phyloP scores from a whole-genome alignment of 2,113 vertebrate genomes.

The Carassius auratus region DNA sequence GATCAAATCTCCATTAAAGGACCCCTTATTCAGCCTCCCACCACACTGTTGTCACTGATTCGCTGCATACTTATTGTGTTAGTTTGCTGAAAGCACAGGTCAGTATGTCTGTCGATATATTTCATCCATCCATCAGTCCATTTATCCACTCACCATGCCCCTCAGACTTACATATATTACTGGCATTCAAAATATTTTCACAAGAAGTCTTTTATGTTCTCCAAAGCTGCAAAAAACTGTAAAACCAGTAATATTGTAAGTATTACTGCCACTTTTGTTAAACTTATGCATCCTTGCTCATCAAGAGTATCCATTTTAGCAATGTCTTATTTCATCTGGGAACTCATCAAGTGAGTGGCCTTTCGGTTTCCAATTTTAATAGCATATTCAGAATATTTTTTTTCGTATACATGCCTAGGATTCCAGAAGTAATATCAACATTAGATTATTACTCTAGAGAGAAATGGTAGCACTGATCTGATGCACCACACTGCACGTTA shows the following conservation, averaged over 20 bases:
- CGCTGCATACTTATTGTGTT: background rate
- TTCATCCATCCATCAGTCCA: too few species aligned
- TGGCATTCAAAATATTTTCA: too few species aligned
- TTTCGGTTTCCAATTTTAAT: background rate
- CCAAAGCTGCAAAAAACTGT: too few species aligned
- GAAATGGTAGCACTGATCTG: slow-evolving; percentile 2
- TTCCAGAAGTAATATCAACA: slow-evolving; percentile 52
- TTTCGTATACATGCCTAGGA: slow-evolving; percentile 36
- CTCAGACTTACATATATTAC: background rate
- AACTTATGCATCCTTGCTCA: too few species aligned
- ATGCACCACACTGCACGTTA: background rate
- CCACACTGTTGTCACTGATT: background rate
- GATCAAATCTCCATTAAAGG: slow-evolving; percentile 49
- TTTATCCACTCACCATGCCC: background rate
- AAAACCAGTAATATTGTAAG: too few species aligned
- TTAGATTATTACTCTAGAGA: background rate
- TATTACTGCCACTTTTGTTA: too few species aligned
- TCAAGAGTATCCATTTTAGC: too few species aligned
- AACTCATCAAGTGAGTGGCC: too few species aligned
- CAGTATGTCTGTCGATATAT: slow-evolving; percentile 20
- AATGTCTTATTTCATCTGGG: too few species aligned
- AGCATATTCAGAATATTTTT: background rate
- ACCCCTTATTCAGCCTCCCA: slow-evolving; percentile 14
- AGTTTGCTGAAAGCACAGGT: background rate
- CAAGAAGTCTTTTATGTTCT: too few species aligned